Percentiles rank a stretch among this genome's conserved stretches.
Evolutionary conservation across 1,140 invertebrate species (phyloP).

Genomic region (Eriosoma lanigerum): DNA sequence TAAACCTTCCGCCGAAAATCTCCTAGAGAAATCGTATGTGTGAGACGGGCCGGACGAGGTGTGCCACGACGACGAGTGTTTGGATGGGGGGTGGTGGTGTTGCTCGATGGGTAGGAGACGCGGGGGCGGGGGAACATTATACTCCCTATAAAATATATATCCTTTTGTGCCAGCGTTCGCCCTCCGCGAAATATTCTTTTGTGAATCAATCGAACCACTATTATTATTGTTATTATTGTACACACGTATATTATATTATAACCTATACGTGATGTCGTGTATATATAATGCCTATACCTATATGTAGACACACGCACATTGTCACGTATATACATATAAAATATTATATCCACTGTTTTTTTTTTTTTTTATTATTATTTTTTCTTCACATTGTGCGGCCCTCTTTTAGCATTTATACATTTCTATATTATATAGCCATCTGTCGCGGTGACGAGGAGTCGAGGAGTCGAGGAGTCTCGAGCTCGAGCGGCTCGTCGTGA

Average conservation of each 20-base stretch:
- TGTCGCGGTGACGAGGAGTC: too few species aligned
- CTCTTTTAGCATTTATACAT: too few species aligned
- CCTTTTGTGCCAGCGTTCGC: slow-evolving; percentile 12
- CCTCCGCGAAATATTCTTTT: slow-evolving; percentile 41
- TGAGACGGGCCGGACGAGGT: not conserved
- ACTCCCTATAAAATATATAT: not conserved
- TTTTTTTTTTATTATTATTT: too few species aligned
- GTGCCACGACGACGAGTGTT: not conserved
- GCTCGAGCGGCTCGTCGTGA: too few species aligned
- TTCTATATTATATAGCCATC: too few species aligned
- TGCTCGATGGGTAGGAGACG: too few species aligned
- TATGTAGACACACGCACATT: slow-evolving; percentile 3
- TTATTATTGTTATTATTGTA: slow-evolving; percentile 22
- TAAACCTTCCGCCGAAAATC: not conserved
- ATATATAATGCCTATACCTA: not conserved
- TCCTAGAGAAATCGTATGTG: not conserved
- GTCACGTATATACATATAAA: not conserved
- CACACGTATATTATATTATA: not conserved
- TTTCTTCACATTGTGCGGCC: too few species aligned
- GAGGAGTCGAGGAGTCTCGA: too few species aligned
- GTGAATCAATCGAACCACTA: slow-evolving; percentile 43
- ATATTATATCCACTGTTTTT: too few species aligned
- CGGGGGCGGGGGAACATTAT: not conserved
- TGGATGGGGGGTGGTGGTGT: too few species aligned
- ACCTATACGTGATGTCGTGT: too few species aligned